Conservation (phyloP, 1,140 invertebrate species). For the Elysia chlorotica region DNA sequence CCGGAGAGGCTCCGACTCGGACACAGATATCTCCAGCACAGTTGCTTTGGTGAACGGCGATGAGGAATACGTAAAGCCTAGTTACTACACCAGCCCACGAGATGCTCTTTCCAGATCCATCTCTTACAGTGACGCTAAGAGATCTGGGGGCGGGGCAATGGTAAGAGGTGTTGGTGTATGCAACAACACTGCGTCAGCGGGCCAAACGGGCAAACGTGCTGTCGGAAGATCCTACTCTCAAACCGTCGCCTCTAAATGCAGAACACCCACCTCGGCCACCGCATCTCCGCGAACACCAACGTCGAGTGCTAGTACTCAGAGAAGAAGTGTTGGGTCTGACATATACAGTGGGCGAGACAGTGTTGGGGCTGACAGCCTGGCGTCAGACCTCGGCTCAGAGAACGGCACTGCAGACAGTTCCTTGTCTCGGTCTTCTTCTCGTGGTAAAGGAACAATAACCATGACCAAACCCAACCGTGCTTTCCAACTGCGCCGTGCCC, state of each 20-base stretch:
- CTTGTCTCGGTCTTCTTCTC: conserved; percentile 43
- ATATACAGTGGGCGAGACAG: conserved; percentile 41
- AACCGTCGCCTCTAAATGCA: conserved; percentile 23
- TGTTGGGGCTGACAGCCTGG: conserved; percentile 28
- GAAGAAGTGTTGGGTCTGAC: conserved; percentile 43
- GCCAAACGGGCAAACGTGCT: not conserved
- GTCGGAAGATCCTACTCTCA: conserved; percentile 19
- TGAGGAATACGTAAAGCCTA: conserved; percentile 45
- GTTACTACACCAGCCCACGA: conserved; percentile 45
- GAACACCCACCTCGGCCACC: no score
- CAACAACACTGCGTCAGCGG: no score
- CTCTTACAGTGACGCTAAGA: not conserved
- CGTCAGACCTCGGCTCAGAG: conserved; percentile 34
- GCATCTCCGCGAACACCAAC: conserved; percentile 8
- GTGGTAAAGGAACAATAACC: conserved; percentile 50
- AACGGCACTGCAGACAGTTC: conserved; percentile 24
- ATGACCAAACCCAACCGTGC: conserved; percentile 62
- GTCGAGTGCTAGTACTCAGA: not conserved
- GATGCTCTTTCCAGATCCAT: conserved; percentile 33
- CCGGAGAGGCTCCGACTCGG: conserved; percentile 28
- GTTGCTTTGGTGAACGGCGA: conserved; percentile 51
- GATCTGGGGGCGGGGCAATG: not conserved
- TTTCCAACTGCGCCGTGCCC: conserved; percentile 62
- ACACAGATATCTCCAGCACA: conserved; percentile 47
- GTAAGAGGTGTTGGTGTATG: not conserved